Base-by-base conservation (phyloP, 2,797 vertebrate genomes). In the Anolis apletophallus region DNA sequence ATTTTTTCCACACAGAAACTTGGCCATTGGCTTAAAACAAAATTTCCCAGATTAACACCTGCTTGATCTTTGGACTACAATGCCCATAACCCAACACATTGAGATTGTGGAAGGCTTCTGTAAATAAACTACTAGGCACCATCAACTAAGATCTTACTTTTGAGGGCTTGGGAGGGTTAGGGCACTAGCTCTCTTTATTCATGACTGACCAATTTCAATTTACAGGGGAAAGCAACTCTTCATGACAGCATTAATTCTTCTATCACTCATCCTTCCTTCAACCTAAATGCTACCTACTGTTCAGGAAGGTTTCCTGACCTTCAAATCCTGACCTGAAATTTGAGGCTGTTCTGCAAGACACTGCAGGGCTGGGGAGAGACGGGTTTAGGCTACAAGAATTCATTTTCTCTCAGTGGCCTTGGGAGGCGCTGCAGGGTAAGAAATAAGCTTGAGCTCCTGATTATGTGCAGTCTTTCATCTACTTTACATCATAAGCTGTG, bases 401-500 rank as follows among this genome's bases (percentile, higher is more conserved):
- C 29, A 0, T 46, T 92, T 91, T 91, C 46, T 73, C 40, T 74
- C 0, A 5, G 4, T 52, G 80, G 90, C 93, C 95, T 93, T 89
- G 91, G 90, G 92, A 79, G 93, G 93, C 74, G 68, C 94, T 96
- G 89, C 88, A 95, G 94, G 90, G 91, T 89, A 96, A 95, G 90
- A 90, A 95, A 93, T 93, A 77, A 21, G 73, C 72, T 10, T 11
- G 1, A 34, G 52, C 16, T 50, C 0, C 1, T 23, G 40, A 54
- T 86, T 72, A 81, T 2, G 40, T 61, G 78, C 80, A 84, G 26
- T n/a, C 74, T 81, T 83, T 86, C 75, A 52, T 86, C 79, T 85
- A 82, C 90, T n/a, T n/a, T 40, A 40, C 40, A 76, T 61, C 81
- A 80, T 69, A 90, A 88, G 34, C 87, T 81, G 88, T 85, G 78